These are phyloP conservation scores for Azorinus chamasolen DNA, from an alignment of 2,888 invertebrate species.

Conservation along the genomic window DNA sequence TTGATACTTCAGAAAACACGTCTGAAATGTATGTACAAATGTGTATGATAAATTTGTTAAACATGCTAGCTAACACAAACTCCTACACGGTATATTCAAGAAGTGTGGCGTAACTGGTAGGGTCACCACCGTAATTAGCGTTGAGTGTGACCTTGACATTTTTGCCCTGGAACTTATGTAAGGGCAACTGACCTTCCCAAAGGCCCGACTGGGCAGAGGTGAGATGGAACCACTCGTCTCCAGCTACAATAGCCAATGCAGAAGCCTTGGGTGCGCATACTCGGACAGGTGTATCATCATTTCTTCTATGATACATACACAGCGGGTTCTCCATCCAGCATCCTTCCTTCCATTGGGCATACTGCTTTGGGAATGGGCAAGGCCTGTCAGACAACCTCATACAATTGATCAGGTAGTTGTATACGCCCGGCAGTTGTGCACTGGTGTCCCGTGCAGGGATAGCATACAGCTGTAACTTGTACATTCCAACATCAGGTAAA, in stretches of 20 bases:
- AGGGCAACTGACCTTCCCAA: slow-evolving; percentile 83
- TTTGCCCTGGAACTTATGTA: slow-evolving; percentile 74
- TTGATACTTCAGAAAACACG: too few species aligned
- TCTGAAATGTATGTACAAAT: too few species aligned
- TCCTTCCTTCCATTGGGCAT: slow-evolving; percentile 87
- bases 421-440: slow-evolving; percentile 86
- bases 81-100: slow-evolving; percentile 80
- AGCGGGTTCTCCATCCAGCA: slow-evolving; percentile 85
- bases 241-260: slow-evolving; percentile 85
- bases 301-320: slow-evolving; percentile 69
- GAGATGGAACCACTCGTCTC: slow-evolving; percentile 85
- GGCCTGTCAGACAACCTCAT: slow-evolving; percentile 71
- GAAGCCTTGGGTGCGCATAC: slow-evolving; percentile 83
- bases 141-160: slow-evolving; percentile 83
- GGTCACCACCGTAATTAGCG: slow-evolving; percentile 85
- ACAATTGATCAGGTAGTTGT: slow-evolving; percentile 86
- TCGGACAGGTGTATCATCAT: slow-evolving; percentile 77
- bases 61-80: not conserved
- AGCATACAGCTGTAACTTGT: slow-evolving; percentile 86
- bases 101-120: slow-evolving; percentile 85
- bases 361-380: slow-evolving; percentile 86
- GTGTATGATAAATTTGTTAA: too few species aligned
- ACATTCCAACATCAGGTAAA: slow-evolving; percentile 84
- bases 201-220: slow-evolving; percentile 73
- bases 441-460: slow-evolving; percentile 82